Percentiles rank a stretch among this genome's conserved stretches.
These are phyloP conservation scores for Drosophila ambigua DNA, from an alignment of 1,140 invertebrate species.

Conservation along the genomic window DNA sequence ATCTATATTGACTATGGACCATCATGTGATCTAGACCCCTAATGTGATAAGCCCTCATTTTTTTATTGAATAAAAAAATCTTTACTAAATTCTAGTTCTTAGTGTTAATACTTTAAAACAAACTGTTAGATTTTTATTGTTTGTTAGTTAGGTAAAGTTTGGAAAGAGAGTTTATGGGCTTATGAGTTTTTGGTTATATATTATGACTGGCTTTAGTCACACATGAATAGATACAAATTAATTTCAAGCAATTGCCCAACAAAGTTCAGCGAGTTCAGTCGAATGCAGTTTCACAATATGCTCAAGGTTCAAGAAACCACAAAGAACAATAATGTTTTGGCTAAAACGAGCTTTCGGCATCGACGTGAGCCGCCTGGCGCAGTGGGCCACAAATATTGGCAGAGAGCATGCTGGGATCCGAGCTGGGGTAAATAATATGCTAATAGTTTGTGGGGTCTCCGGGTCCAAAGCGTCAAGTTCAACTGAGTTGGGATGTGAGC, in stretches of 20 bases:
- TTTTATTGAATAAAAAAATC: slow-evolving; percentile 51
- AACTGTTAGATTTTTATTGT: too few species aligned
- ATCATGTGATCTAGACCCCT: slow-evolving; percentile 58
- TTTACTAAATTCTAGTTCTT: background rate
- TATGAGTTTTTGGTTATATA: background rate
- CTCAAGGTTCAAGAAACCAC: slow-evolving; percentile 28
- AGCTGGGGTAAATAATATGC: background rate
- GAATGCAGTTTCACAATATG: slow-evolving; percentile 4
- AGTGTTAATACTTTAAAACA: too few species aligned
- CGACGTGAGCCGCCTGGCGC: background rate
- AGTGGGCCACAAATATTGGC: slow-evolving; percentile 26
- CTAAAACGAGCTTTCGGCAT: slow-evolving; percentile 17
- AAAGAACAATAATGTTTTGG: slow-evolving; percentile 36
- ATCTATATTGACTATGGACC: slow-evolving; percentile 25
- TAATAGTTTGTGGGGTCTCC: background rate
- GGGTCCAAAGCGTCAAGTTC: slow-evolving; percentile 59
- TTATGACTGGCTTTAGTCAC: background rate
- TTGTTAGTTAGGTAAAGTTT: too few species aligned
- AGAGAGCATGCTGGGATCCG: slow-evolving; percentile 10
- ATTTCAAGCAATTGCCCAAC: background rate
- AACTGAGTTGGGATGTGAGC: slow-evolving; percentile 18
- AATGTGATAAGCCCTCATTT: slow-evolving; percentile 30
- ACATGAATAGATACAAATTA: background rate
- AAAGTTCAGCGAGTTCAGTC: slow-evolving; percentile 19
- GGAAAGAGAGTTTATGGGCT: too few species aligned